Base-by-base conservation (phyloP, 2,888 invertebrate species). In the Erpobdella octoculata region DNA sequence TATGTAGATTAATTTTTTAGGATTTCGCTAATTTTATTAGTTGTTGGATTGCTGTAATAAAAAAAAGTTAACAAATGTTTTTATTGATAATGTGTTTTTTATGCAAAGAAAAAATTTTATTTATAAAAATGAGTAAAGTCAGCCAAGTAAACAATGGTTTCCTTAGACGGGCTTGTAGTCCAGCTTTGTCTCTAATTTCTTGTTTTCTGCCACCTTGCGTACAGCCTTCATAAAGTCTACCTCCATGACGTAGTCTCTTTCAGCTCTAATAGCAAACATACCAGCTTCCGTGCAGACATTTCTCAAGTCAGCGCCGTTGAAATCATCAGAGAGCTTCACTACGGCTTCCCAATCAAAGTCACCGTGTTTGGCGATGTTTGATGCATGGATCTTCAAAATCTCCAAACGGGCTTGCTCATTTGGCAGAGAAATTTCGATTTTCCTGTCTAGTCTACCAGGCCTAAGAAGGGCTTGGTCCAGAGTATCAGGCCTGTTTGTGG, bases 181-280 rank as follows among this genome's bases (percentile, higher is more conserved):
- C 76, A 98, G 86, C 84, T 99, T 99, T 80, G 96, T 95, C 83
- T 99, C 98, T 72, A 99, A 85, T 84, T 97, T 96, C 87, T 99
- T 99, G 82, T 96, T 97, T 83, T 99, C 98, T 0, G 93, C 91
- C 0, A 98, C 94, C 85, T 99, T 99, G 69, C 98, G 88, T 0
- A 97, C 98, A 0, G 98, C 98, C 82, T 99, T 99, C 97, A 99
- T 98, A 79, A 99, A 93, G 84, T 99, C 98, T 87, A 99, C 98
- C 85, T 99, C 91, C 25, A 89, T 89, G 0, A 98, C 96, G 80
- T 93, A 98, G 82, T 98, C 98, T 37, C 98, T 87, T 85, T 99
- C 98, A 18, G 94, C 89, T 81, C 98, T 88, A 75, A 99, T 99
- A 0, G 98, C 98, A 86, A 97, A 98, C 83, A 87, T 84, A 74